Conservation (phyloP, 2,797 vertebrate genomes). For the Gorsachius magnificus region DNA sequence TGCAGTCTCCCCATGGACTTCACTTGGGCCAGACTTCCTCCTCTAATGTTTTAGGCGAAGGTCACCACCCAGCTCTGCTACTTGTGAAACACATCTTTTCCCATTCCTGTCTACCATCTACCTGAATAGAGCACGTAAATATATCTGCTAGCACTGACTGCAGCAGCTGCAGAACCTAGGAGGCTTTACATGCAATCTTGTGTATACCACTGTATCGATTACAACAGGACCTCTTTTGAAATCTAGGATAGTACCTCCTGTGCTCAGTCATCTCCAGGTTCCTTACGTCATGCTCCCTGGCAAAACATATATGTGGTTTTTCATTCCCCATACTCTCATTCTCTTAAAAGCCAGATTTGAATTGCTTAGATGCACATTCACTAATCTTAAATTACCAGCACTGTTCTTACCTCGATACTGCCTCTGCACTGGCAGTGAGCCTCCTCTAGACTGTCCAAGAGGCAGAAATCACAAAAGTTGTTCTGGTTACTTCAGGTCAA, state of each 20-base stretch:
- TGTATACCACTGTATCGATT: background rate
- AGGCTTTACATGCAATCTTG: background rate
- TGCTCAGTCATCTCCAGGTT: background rate
- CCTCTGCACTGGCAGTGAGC: background rate
- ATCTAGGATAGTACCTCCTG: background rate
- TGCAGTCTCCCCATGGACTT: background rate
- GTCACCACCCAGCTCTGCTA: background rate
- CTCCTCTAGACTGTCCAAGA: background rate
- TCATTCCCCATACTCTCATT: background rate
- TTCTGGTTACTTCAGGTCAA: background rate
- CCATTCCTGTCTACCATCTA: background rate
- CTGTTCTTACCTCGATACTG: background rate
- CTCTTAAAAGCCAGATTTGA: background rate
- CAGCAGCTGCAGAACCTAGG: background rate
- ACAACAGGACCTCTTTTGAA: background rate
- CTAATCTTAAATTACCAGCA: background rate
- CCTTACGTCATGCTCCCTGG: background rate
- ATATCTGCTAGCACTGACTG: background rate
- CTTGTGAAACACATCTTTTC: background rate
- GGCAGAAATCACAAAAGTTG: background rate
- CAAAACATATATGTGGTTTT: background rate
- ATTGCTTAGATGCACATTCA: background rate
- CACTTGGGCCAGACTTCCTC: background rate
- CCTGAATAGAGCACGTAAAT: background rate
- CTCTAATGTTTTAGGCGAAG: background rate